Evolutionary conservation across 2,113 vertebrate genomes (phyloP).

Genomic region (Pantherophis guttatus): DNA sequence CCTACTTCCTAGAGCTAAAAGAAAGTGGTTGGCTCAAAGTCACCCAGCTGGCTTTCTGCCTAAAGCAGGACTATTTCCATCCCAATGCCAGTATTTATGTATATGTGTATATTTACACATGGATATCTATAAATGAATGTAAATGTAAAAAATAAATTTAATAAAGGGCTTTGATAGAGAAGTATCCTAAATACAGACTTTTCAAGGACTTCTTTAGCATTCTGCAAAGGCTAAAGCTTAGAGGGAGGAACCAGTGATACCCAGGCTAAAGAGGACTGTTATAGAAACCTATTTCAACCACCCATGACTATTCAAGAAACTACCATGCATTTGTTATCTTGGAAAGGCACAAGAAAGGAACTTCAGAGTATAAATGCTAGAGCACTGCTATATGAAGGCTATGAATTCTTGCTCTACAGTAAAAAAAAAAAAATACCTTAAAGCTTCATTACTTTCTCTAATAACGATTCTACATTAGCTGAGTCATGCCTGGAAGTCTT

Average conservation of each 20-base stretch:
- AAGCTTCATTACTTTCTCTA: background rate
- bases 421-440: background rate
- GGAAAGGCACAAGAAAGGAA: background rate
- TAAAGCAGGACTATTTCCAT: background rate
- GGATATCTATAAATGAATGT: background rate
- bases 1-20: background rate
- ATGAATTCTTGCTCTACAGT: background rate
- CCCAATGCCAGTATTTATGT: background rate
- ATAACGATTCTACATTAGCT: background rate
- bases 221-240: background rate
- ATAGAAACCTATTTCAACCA: background rate
- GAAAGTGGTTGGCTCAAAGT: background rate
- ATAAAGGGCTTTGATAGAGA: background rate
- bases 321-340: background rate
- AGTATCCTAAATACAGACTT: background rate
- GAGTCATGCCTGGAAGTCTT: background rate
- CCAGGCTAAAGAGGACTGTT: background rate
- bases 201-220: conserved; percentile 14
- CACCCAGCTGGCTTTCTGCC: background rate
- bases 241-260: background rate
- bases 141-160: background rate
- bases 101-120: background rate
- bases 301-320: background rate
- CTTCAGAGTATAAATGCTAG: background rate
- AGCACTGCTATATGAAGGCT: background rate